Evolutionary conservation across 2,888 invertebrate genomes (phyloP), one percentile per base, ranked within the genome.

Genomic region (Limnephilus auricula): DNA sequence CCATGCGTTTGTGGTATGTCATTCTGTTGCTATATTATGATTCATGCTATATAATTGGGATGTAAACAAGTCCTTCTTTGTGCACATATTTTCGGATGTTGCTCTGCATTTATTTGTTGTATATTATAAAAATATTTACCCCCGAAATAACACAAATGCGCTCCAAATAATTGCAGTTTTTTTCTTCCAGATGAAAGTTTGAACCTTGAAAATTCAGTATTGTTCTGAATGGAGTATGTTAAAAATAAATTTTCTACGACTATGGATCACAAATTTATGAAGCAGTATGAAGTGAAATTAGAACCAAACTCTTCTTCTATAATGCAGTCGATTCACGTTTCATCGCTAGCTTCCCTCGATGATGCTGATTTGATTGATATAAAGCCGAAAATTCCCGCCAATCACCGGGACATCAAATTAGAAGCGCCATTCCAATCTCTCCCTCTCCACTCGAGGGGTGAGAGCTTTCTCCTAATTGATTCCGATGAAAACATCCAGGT

Each of bases 401-500:
- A 91, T 90, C n/a, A 50, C 79, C 65, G 92, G 89, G 92, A 92
- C 89, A 78, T 93, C 89, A 91, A 92, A 90, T 90, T 92, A 90
- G 91, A 93, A 90, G 83, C 93, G 50, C 89, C 93, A 80, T 91
- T 92, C 82, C 78, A 92, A 87, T 92, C 93, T 92, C 85, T 93
- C 45, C 91, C 93, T 2, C 90, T 93, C 25, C 90, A 88, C 31
- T 30, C 90, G 2, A 88, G 90, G 50, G 92, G 82, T 9, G 93
- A 92, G 91, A 96, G 96, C 93, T 96, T 97, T 94, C 94, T 97
- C 9, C 94, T 97, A 18, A 95, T 97, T 92, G 97, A 97, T 93
- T 96, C 95, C 90, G 95, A 96, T 93, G 97, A 97, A 94, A 95
- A 95, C 93, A 94, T 97, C 18, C 96, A 96, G 93, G 96, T 97